Evolutionary conservation across 2,888 invertebrate species (phyloP).

Genomic region (Tetrapedia diversipes): DNA sequence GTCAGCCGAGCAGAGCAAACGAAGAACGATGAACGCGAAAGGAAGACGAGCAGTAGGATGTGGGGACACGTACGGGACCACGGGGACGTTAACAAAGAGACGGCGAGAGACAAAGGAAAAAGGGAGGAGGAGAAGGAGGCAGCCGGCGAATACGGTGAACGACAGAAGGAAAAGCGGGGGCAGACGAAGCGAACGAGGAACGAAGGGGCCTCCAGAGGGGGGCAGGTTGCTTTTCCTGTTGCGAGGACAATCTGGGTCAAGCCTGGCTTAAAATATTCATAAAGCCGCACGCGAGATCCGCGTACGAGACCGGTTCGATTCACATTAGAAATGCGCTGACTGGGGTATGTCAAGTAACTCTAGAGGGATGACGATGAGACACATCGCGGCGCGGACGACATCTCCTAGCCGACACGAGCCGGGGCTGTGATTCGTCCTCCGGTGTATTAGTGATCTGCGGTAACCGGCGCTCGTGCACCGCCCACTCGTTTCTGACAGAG

Average conservation of each 20-base stretch:
- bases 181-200: constrained; percentile 22
- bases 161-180: constrained; percentile 4
- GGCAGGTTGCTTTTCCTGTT: constrained; percentile 72
- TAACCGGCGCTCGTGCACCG: constrained; percentile 47
- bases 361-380: constrained; percentile 66
- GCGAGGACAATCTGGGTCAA: constrained; percentile 80
- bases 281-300: constrained; percentile 78
- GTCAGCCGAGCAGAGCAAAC: constrained; percentile 1
- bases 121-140: neutral
- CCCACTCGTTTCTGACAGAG: constrained; percentile 51
- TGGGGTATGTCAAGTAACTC: constrained; percentile 74
- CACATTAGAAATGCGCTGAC: constrained; percentile 78
- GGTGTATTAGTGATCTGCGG: constrained; percentile 39
- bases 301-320: constrained; percentile 76
- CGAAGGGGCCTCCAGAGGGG: constrained; percentile 47
- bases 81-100: neutral
- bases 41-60: neutral
- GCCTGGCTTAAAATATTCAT: constrained; percentile 80
- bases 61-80: neutral
- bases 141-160: constrained; percentile 23
- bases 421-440: constrained; percentile 52
- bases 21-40: constrained; percentile 16
- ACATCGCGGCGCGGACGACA: constrained; percentile 43
- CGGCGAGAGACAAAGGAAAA: neutral
- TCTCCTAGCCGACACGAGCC: constrained; percentile 2